Conservation (phyloP, 2,113 vertebrate species). For the Pseudorhombus dupliciocellatus region DNA sequence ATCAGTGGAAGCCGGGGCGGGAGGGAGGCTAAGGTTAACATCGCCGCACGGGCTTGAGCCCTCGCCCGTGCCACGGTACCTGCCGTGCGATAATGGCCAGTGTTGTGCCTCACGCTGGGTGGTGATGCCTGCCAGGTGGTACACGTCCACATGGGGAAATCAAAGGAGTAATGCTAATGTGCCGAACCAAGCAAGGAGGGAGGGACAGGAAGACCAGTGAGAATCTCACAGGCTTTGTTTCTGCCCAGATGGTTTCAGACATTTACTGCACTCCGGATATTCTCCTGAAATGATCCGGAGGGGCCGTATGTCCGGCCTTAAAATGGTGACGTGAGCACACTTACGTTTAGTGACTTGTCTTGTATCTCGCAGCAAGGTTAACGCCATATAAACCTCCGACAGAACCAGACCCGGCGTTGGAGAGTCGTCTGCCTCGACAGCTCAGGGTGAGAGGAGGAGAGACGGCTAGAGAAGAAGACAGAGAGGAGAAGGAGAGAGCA, state of each 20-base stretch:
- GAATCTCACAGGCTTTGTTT: conserved; percentile 6
- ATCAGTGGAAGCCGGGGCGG: conserved; percentile 14
- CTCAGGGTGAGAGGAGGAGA: too few species aligned
- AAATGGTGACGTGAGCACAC: too few species aligned
- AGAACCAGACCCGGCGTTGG: too few species aligned
- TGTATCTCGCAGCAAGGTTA: too few species aligned
- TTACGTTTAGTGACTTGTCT: too few species aligned
- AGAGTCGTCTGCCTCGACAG: too few species aligned
- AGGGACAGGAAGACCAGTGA: not conserved
- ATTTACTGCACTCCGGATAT: not conserved
- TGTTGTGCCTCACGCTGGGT: conserved; percentile 50
- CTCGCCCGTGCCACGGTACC: conserved; percentile 41
- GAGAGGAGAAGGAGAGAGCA: not conserved
- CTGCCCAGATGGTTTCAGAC: not conserved
- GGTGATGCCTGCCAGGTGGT: conserved; percentile 67
- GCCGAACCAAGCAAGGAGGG: conserved; percentile 38
- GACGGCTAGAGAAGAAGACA: not conserved
- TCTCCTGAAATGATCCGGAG: too few species aligned
- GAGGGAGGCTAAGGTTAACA: conserved; percentile 37
- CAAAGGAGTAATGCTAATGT: conserved; percentile 61
- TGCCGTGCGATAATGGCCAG: conserved; percentile 59
- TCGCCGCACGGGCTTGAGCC: conserved; percentile 37
- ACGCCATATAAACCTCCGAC: too few species aligned
- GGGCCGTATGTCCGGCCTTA: too few species aligned
- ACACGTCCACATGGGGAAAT: conserved; percentile 57